These are phyloP conservation scores for Diachasma alloeum DNA, from an alignment of 1,140 invertebrate species.

Conservation along the genomic window DNA sequence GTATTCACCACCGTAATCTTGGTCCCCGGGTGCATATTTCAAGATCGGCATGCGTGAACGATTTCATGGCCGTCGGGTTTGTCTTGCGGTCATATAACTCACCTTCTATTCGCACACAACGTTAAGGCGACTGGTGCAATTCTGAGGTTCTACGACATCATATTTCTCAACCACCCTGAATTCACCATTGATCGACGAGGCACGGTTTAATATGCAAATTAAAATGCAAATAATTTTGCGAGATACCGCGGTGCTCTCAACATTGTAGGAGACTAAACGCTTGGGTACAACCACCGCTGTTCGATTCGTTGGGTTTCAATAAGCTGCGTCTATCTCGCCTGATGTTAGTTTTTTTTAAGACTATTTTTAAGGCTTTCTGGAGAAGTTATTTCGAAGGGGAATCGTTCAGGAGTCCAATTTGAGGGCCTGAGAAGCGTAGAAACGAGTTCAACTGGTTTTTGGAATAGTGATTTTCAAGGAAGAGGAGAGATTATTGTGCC, in stretches of 20 bases:
- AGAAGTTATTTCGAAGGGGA: background rate
- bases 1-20: slow-evolving; percentile 15
- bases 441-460: slow-evolving; percentile 9
- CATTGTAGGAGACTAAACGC: background rate
- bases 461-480: background rate
- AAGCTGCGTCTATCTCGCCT: background rate
- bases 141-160: slow-evolving; percentile 41
- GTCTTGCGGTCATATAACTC: slow-evolving; percentile 61
- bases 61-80: slow-evolving; percentile 61
- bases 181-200: slow-evolving; percentile 46
- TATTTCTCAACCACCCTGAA: slow-evolving; percentile 47
- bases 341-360: background rate
- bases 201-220: slow-evolving; percentile 62
- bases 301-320: no score
- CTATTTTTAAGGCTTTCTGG: background rate
- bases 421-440: slow-evolving; percentile 4
- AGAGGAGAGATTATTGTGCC: background rate
- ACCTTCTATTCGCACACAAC: slow-evolving; percentile 47
- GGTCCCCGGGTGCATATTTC: slow-evolving; percentile 56
- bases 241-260: no score
- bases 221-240: slow-evolving; percentile 55
- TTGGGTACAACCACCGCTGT: no score
- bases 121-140: slow-evolving; percentile 55
- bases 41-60: slow-evolving; percentile 63
- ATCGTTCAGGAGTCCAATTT: background rate